Conservation (phyloP, 2,888 invertebrate species). For the Drosophila mulleri region DNA sequence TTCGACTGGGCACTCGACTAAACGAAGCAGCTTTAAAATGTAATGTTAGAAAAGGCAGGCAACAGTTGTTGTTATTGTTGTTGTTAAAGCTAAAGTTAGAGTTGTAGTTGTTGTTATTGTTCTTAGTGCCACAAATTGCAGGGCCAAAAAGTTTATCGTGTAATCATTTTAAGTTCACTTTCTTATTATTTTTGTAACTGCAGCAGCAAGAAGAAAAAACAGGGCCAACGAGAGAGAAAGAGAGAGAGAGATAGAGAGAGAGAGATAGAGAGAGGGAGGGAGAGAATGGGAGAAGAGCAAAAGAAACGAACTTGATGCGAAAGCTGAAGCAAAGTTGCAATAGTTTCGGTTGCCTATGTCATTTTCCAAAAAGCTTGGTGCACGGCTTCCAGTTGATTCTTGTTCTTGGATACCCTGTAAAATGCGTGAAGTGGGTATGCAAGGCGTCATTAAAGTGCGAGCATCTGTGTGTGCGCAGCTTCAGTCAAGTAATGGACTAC, state of each 20-base stretch:
- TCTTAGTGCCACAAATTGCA: conserved; percentile 67
- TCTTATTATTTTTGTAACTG: conserved; percentile 71
- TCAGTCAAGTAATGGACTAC: too few species aligned
- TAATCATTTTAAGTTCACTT: conserved; percentile 78
- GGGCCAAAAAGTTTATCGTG: conserved; percentile 73
- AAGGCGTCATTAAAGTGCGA: not conserved
- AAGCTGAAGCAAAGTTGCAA: conserved; percentile 50
- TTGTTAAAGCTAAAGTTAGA: not conserved
- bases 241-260: not conserved
- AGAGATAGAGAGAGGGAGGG: not conserved
- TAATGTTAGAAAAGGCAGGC: conserved; percentile 33
- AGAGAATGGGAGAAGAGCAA: not conserved
- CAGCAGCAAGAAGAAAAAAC: conserved; percentile 34
- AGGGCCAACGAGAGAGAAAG: not conserved
- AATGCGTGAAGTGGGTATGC: not conserved
- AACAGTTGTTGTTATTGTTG: conserved; percentile 15
- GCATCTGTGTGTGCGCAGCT: too few species aligned
- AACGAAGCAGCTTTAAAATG: conserved; percentile 43
- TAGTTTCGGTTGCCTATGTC: conserved; percentile 75
- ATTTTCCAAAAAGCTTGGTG: conserved; percentile 69
- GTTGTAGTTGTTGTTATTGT: conserved; percentile 24
- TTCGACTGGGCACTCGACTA: conserved; percentile 40
- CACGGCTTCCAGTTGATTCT: conserved; percentile 44
- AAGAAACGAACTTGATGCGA: not conserved
- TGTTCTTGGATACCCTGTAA: conserved; percentile 31